These are phyloP conservation scores for Motacilla alba DNA, from an alignment of 2,113 vertebrate species.

Conservation along the genomic window DNA sequence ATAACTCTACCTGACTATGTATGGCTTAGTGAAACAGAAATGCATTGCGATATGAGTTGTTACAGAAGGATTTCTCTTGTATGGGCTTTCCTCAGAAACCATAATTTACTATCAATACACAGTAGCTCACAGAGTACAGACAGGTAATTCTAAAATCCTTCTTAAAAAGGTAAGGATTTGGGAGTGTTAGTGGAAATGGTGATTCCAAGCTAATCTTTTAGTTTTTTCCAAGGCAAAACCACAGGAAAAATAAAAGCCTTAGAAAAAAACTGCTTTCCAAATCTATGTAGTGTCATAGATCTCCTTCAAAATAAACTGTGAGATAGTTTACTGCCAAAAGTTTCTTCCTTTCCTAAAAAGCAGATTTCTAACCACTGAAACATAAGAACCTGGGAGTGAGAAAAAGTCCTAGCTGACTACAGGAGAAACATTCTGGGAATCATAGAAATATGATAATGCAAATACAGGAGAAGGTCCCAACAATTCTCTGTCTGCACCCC, in stretches of 20 bases:
- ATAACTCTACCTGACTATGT: neutral
- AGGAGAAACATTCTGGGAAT: neutral
- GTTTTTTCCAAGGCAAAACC: neutral
- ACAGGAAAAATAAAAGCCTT: neutral
- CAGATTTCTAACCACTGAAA: neutral
- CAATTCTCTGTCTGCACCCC: rapidly evolving
- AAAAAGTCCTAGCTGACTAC: neutral
- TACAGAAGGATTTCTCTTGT: neutral
- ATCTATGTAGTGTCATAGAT: neutral
- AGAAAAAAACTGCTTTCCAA: neutral
- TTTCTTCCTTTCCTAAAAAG: neutral
- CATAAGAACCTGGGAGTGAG: neutral
- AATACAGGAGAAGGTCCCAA: neutral
- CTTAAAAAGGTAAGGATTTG: neutral
- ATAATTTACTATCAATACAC: neutral
- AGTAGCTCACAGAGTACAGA: neutral
- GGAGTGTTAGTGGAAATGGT: neutral
- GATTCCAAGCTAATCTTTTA: neutral
- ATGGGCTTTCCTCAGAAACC: neutral
- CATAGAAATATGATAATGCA: neutral
- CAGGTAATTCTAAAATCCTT: neutral
- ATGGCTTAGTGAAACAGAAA: neutral
- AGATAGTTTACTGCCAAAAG: neutral
- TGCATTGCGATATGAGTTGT: neutral
- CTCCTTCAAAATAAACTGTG: neutral